phyloP scores from a whole-genome alignment of 37 sponge, comb jelly and placozoan species.

The Halichondria panicea region DNA sequence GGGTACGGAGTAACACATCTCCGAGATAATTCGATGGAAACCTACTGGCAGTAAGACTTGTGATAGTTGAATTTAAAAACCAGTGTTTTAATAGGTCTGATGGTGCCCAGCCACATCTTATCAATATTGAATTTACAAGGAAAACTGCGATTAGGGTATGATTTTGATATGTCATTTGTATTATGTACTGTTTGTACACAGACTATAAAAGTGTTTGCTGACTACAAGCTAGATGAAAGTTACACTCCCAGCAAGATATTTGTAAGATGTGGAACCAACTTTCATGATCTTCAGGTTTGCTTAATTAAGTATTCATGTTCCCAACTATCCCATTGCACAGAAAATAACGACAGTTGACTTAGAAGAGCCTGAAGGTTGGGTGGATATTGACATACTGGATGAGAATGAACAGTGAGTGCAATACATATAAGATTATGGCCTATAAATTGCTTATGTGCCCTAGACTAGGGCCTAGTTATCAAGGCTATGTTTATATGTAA shows the following conservation, averaged over 20 bases:
- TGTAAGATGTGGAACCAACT: constrained; percentile 71
- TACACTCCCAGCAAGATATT: constrained; percentile 95
- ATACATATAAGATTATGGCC: neutral
- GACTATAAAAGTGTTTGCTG: constrained; percentile 68
- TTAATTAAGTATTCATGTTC: neutral
- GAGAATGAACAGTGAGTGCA: constrained; percentile 28
- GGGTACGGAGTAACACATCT: constrained; percentile 91
- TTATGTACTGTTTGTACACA: neutral
- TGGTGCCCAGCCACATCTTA: constrained; percentile 92
- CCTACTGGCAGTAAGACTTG: constrained; percentile 93
- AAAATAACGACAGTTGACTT: constrained; percentile 71
- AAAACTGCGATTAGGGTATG: constrained; percentile 74
- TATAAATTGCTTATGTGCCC: too few species aligned
- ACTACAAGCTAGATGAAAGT: constrained; percentile 92
- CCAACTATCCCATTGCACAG: constrained; percentile 4
- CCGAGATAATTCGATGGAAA: constrained; percentile 77
- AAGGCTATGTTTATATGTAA: too few species aligned
- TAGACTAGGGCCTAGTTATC: too few species aligned
- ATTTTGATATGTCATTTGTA: neutral
- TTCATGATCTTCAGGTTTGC: constrained; percentile 75
- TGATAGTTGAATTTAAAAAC: neutral
- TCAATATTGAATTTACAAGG: constrained; percentile 85
- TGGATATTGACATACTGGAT: constrained; percentile 52
- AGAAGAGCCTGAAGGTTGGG: constrained; percentile 90
- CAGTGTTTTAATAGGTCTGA: constrained; percentile 67